Base-by-base conservation (phyloP, 2,888 invertebrate species). In the Cremastobaeus sp. region DNA sequence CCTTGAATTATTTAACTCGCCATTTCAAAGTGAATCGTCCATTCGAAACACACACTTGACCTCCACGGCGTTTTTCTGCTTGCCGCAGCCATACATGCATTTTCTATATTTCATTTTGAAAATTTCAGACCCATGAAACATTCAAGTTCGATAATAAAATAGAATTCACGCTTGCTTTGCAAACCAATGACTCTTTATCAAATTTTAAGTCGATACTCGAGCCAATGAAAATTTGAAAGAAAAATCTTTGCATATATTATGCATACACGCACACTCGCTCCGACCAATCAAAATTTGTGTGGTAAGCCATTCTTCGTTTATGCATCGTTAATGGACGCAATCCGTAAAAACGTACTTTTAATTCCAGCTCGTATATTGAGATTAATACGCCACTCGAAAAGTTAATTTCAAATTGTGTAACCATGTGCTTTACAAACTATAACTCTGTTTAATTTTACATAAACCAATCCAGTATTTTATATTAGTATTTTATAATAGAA, bases 1-100 rank as follows among this genome's bases (percentile, higher is more conserved):
- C 55, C 62, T 41, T 70, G 64, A 70, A 70, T 70, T 57, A 70
- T 70, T 70, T 64, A 62, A n/a, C 8, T 35, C 34, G 11, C 54
- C 55, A 62, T 62, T 70, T 54, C 54, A 41, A 55, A 70, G 70
- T 55, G 70, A 55, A 55, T 55, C 48, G 55, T 54, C 34, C 47
- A 39, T 9, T 62, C 39, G 62, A 62, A 59, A 55, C 35, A 50
- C 52, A 59, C 54, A 35, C 54, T 52, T 60, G 59, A 60, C 59
- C 59, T 48, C 14, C 34, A 34, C 34, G 48, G 41, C 57, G 48
- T 57, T 66, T 66, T 66, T 57, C 57, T 30, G 28, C 0, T 34
- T 9, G 30, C 11, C 34, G 34, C 34, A 11, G 14, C 9, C 9
- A 3, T n/a, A 9, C 18, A 1, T 41, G 11, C 20, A 21, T 34